Percentiles rank a stretch among this genome's conserved stretches.
These are phyloP conservation scores for Choloepus hoffmanni DNA, from an alignment of 2,113 vertebrate genomes.

Conservation along the genomic window DNA sequence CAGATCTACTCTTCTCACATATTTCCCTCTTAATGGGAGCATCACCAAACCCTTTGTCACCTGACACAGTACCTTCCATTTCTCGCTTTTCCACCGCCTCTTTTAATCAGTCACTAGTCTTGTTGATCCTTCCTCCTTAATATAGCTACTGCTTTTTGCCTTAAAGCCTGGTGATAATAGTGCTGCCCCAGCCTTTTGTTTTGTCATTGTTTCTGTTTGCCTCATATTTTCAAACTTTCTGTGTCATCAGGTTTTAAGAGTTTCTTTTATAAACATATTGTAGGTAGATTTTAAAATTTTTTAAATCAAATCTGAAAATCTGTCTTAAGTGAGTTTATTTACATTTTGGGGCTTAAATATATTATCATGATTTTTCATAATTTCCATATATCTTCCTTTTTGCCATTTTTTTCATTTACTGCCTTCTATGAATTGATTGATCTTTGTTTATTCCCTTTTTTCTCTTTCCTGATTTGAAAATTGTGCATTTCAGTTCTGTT, in stretches of 20 bases:
- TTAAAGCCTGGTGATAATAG: background rate
- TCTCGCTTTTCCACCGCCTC: background rate
- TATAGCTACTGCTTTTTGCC: background rate
- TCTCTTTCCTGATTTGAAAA: constrained; percentile 1
- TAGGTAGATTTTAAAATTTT: constrained; percentile 28
- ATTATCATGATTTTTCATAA: background rate
- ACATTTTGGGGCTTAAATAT: background rate
- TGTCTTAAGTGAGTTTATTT: background rate
- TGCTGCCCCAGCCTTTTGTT: background rate
- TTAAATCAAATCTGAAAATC: background rate
- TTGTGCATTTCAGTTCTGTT: background rate
- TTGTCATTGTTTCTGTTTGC: background rate
- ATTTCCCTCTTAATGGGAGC: background rate
- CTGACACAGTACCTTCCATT: background rate
- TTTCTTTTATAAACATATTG: constrained; percentile 36
- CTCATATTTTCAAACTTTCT: background rate
- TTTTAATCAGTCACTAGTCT: background rate
- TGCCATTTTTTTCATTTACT: constrained; percentile 29
- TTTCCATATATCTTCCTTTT: background rate
- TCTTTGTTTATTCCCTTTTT: background rate
- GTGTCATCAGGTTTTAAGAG: background rate
- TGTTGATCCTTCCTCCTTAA: background rate
- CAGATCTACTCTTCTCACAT: background rate
- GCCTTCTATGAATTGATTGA: background rate
- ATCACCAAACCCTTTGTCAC: background rate